phyloP scores from a whole-genome alignment of 2,797 vertebrate species.

The Aselliscus stoliczkanus region DNA sequence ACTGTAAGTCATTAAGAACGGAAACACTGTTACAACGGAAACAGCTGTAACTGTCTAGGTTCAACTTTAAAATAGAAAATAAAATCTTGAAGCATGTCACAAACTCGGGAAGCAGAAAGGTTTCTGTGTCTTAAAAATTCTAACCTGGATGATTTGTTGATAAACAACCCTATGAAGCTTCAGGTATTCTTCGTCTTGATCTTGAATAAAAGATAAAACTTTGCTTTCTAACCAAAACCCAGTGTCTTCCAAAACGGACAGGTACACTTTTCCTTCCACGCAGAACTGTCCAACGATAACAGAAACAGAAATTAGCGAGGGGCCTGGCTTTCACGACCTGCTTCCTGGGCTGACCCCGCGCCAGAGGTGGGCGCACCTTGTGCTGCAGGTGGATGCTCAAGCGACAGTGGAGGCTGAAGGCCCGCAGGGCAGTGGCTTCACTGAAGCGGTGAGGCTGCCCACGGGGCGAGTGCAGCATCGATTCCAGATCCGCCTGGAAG shows the following conservation, averaged over 20 bases:
- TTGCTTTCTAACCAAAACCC: conserved; percentile 87
- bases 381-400: conserved; percentile 90
- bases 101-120: not conserved
- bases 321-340: accelerated
- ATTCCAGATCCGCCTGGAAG: conserved; percentile 83
- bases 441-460: conserved; percentile 62
- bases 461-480: conserved; percentile 78
- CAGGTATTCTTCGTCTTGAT: conserved; percentile 70
- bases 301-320: not conserved
- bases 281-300: conserved; percentile 80
- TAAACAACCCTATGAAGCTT: conserved; percentile 77
- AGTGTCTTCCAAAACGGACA: conserved; percentile 84
- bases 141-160: conserved; percentile 88
- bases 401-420: conserved; percentile 86
- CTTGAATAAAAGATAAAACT: conserved; percentile 84
- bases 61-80: not conserved
- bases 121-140: not conserved
- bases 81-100: not conserved
- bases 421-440: conserved; percentile 83
- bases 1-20: not conserved
- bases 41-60: not conserved
- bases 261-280: conserved; percentile 84
- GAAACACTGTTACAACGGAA: not conserved
- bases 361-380: conserved; percentile 72
- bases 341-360: accelerated